Evolutionary conservation across 2,113 vertebrate genomes (phyloP).

Genomic region (Lepus americanus): DNA sequence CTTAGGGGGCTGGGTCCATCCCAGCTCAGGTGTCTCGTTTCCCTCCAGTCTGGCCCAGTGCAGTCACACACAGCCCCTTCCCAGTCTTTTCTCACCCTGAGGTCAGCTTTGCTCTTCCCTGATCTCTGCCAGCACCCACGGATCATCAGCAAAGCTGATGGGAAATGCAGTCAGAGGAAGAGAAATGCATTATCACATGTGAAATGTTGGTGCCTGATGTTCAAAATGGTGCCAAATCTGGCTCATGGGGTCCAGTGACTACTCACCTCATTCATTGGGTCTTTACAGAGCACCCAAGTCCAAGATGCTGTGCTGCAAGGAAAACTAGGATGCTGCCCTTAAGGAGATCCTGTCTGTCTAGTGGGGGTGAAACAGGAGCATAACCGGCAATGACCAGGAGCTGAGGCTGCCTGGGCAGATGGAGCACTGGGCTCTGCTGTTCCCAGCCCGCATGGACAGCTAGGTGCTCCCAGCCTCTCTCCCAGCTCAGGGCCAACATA

Average conservation of each 20-base stretch:
- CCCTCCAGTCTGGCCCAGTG: background rate
- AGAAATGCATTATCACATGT: background rate
- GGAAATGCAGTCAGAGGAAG: background rate
- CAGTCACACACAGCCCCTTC: background rate
- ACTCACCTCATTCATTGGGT: slow-evolving; percentile 12
- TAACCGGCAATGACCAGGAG: background rate
- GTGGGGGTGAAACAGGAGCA: background rate
- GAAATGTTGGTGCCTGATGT: background rate
- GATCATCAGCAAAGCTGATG: background rate
- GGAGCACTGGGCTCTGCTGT: background rate
- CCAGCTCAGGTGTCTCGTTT: no score
- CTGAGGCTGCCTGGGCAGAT: background rate
- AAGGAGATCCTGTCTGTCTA: no score
- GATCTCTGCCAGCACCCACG: background rate
- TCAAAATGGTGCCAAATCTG: background rate
- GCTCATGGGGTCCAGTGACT: background rate
- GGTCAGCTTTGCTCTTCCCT: background rate
- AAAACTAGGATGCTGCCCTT: background rate
- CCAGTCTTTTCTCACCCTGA: background rate
- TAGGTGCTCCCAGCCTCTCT: background rate
- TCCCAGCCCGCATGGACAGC: no score
- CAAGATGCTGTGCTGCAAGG: slow-evolving; percentile 16
- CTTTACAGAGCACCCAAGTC: slow-evolving; percentile 49
- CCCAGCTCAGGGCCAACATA: background rate
- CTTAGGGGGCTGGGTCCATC: no score